Percentiles rank a stretch among this genome's conserved stretches.
These are phyloP conservation scores for Eremophila alpestris DNA, from an alignment of 2,797 vertebrate species.

Conservation along the genomic window DNA sequence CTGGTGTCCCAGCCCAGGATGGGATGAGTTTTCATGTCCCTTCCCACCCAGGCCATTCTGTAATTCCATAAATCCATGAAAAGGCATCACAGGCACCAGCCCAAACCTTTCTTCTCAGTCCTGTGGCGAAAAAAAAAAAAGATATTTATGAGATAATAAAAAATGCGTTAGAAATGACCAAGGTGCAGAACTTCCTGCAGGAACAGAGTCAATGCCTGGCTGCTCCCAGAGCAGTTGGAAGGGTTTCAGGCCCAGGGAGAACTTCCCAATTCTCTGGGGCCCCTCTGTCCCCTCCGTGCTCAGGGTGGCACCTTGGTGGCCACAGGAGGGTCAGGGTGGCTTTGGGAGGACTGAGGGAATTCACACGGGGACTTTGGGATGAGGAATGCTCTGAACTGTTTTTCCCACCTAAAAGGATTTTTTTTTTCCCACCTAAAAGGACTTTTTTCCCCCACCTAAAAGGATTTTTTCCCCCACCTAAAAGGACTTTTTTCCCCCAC, in stretches of 20 bases:
- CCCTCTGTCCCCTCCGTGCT: neutral
- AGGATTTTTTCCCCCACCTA: neutral
- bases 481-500: neutral
- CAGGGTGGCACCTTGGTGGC: neutral
- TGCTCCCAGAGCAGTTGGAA: neutral
- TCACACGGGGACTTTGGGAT: rapidly evolving
- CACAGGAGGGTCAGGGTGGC: rapidly evolving
- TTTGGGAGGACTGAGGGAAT: neutral
- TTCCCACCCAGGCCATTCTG: neutral
- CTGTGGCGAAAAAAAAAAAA: neutral
- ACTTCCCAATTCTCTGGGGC: neutral
- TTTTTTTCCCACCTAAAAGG: neutral
- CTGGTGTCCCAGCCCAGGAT: too few species aligned
- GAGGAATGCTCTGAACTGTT: neutral
- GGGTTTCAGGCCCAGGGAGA: neutral
- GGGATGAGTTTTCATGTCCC: neutral
- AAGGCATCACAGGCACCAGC: neutral
- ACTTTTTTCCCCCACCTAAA: too few species aligned
- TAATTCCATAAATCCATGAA: neutral
- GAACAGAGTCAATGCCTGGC: neutral
- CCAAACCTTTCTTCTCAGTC: neutral
- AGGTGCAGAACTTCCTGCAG: neutral
- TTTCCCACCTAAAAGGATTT: too few species aligned
- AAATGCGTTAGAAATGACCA: neutral
- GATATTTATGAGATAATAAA: neutral